Percentiles rank a stretch among this genome's conserved stretches.
Conservation (phyloP, 2,888 invertebrate genomes). For the Leucania comma region DNA sequence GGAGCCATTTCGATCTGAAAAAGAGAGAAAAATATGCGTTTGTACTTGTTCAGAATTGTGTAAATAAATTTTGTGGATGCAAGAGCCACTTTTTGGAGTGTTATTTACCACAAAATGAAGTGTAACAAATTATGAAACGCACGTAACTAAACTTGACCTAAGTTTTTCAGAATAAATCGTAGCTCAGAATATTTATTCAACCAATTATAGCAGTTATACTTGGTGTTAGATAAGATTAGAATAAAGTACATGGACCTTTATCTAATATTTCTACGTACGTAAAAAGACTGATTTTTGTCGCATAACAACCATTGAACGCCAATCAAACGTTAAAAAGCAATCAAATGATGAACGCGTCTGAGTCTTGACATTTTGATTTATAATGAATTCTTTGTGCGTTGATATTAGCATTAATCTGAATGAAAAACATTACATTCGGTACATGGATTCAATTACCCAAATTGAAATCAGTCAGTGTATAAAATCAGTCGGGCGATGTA, state of each 20-base stretch:
- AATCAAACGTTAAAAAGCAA: slow-evolving; percentile 9
- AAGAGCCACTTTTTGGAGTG: too few species aligned
- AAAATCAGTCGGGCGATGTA: not conserved
- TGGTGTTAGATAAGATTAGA: too few species aligned
- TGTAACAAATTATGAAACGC: too few species aligned
- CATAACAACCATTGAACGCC: not conserved
- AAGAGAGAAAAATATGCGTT: slow-evolving; percentile 16
- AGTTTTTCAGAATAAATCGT: too few species aligned
- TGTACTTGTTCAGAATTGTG: not conserved
- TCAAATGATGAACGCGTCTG: slow-evolving; percentile 17
- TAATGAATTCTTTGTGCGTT: slow-evolving; percentile 37
- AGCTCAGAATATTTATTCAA: too few species aligned
- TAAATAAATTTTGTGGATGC: too few species aligned
- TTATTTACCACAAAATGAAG: too few species aligned
- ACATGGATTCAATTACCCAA: slow-evolving; percentile 16
- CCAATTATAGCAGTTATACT: too few species aligned
- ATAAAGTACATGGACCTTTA: too few species aligned
- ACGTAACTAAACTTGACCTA: too few species aligned
- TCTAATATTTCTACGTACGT: too few species aligned
- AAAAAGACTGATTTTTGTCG: not conserved
- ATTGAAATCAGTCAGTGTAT: slow-evolving; percentile 19
- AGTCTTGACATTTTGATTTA: slow-evolving; percentile 42
- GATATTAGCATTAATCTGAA: slow-evolving; percentile 22
- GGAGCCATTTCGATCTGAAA: slow-evolving; percentile 90
- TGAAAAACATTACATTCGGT: not conserved